A percentile compares a stretch with the other conserved stretches of the same genome.
phyloP scores from a whole-genome alignment of 2,797 vertebrate species.

The Anisognathus igniventris region DNA sequence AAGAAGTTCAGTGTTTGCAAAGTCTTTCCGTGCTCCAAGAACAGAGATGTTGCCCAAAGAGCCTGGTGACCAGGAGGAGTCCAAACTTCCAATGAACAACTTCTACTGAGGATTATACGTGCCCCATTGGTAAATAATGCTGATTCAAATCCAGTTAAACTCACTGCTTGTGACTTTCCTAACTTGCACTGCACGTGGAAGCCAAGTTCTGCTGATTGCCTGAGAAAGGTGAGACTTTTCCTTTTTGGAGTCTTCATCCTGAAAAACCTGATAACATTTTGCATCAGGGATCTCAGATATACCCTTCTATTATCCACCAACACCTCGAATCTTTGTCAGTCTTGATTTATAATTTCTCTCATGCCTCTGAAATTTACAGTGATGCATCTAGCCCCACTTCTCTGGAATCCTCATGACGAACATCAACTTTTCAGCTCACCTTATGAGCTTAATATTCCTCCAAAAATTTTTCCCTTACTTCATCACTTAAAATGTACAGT shows the following conservation, averaged over 20 bases:
- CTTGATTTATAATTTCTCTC: neutral
- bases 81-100: neutral
- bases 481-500: neutral
- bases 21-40: neutral
- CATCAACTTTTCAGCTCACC: neutral
- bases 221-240: neutral
- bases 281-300: neutral
- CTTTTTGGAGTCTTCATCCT: neutral
- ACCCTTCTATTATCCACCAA: neutral
- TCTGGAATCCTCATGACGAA: neutral
- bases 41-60: neutral
- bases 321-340: neutral
- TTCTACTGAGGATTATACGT: neutral
- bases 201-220: neutral
- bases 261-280: neutral
- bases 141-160: neutral
- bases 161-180: neutral
- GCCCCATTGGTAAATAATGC: neutral
- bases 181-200: neutral
- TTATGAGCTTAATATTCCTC: neutral
- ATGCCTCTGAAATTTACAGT: neutral
- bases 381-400: neutral
- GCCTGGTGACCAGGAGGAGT: accelerated
- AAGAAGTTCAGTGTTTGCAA: neutral
- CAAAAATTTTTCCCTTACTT: neutral